phyloP scores from a whole-genome alignment of 1,140 invertebrate species.

The Cydia pomonella region DNA sequence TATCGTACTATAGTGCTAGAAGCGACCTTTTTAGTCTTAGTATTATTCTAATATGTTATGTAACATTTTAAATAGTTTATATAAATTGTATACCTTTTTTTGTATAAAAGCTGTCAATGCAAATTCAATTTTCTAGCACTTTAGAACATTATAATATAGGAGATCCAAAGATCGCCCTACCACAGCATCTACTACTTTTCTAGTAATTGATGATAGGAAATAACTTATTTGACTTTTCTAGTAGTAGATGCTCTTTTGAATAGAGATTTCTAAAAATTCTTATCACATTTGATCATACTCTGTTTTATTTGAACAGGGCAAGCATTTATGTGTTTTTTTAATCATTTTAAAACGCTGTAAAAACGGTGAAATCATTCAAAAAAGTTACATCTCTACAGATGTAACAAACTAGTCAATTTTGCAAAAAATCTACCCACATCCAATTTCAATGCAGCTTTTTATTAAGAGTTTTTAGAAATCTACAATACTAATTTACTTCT shows the following conservation, averaged over 20 bases:
- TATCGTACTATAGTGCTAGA: background rate
- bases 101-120: background rate
- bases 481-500: constrained; percentile 49
- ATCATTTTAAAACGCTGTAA: background rate
- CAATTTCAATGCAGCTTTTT: background rate
- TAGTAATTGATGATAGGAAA: background rate
- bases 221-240: constrained; percentile 1
- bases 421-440: background rate
- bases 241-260: background rate
- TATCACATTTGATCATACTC: background rate
- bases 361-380: background rate
- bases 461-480: constrained; percentile 41
- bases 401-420: background rate
- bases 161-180: background rate
- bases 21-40: background rate
- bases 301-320: no score
- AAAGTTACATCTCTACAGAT: background rate
- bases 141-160: background rate
- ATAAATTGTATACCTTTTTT: background rate
- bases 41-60: background rate
- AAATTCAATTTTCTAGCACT: background rate
- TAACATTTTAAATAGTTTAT: background rate
- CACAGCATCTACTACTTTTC: background rate
- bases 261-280: background rate
- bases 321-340: no score